These are phyloP conservation scores for Branchellion lobata DNA, from an alignment of 2,888 invertebrate species.

Conservation along the genomic window DNA sequence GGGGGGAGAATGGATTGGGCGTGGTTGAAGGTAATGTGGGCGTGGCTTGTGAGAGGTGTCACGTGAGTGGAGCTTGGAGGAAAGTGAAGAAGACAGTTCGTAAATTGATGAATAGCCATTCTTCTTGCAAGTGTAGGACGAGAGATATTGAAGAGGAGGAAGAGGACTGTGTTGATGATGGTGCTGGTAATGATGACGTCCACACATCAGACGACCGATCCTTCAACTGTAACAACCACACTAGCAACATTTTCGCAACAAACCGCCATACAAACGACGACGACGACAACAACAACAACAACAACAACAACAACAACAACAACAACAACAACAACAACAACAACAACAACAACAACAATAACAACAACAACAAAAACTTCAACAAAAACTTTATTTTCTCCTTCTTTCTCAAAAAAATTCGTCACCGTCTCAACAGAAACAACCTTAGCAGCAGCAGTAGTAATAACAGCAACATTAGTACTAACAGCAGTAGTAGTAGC, in stretches of 20 bases:
- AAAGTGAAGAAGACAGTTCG: conserved; percentile 44
- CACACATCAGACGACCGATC: background rate
- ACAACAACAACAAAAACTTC: too few species aligned
- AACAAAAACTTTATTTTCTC: too few species aligned
- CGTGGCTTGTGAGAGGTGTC: conserved; percentile 47
- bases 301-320: too few species aligned
- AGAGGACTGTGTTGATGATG: background rate
- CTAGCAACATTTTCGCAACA: background rate
- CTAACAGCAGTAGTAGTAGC: background rate
- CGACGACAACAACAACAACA: background rate
- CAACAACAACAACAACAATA: too few species aligned
- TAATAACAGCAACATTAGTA: background rate
- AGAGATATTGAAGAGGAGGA: conserved; percentile 11
- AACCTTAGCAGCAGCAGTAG: background rate
- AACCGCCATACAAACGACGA: background rate
- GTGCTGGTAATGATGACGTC: background rate
- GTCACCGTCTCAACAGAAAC: too few species aligned
- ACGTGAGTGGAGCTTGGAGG: conserved; percentile 47
- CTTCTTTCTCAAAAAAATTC: too few species aligned
- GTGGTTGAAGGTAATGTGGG: conserved; percentile 23
- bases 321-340: too few species aligned
- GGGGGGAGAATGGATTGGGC: conserved; percentile 34
- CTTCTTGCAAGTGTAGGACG: conserved; percentile 53
- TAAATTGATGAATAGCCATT: conserved; percentile 54
- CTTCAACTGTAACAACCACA: conserved; percentile 2